Evolutionary conservation across 2,888 invertebrate genomes (phyloP), one percentile per base, ranked within the genome.

Genomic region (Lobophora halterata): DNA sequence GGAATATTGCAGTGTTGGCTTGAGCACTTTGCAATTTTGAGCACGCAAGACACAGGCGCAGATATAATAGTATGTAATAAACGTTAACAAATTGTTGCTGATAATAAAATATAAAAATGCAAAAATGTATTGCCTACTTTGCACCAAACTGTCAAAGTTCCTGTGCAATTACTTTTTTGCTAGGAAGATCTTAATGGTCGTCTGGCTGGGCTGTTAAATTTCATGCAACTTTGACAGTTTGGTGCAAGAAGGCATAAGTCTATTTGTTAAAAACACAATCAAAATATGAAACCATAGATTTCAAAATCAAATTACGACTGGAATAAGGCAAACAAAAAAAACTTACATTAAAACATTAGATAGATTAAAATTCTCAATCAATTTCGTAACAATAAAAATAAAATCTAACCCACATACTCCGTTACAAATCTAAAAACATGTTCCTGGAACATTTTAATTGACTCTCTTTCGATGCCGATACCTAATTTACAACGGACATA

Each of bases 401-500:
- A 43, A 43, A 35, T 17, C 33, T 29, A 25, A 25, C 25, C 32
- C 19, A 33, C 36, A 27, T 36, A 32, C 27, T 36, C 24, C 21
- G 19, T 36, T 36, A 36, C 31, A 30, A 34, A 30, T 24, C 33
- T 13, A 30, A 36, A 11, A 39, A 43, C 43, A 33, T 40, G 32
- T 39, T 36, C 43, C 21, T 27, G 49, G 43, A 50, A 55, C 41
- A 49, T 62, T 59, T 60, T 60, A 62, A 61, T 64, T 58, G 58
- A 54, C 41, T 49, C 49, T 49, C 50, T 39, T 45, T 39, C 42
- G 49, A 56, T 61, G 41, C 44, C 57, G 52, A 49, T 59, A 53
- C 52, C 52, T 59, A 56, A 62, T 63, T 65, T 62, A 58, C 50
- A 54, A 55, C 46, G 53, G 46, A 45, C 46, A 61, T 69, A 67